These are phyloP conservation scores for Paramisgurnus dabryanus DNA, from an alignment of 2,113 vertebrate genomes.

Conservation along the genomic window DNA sequence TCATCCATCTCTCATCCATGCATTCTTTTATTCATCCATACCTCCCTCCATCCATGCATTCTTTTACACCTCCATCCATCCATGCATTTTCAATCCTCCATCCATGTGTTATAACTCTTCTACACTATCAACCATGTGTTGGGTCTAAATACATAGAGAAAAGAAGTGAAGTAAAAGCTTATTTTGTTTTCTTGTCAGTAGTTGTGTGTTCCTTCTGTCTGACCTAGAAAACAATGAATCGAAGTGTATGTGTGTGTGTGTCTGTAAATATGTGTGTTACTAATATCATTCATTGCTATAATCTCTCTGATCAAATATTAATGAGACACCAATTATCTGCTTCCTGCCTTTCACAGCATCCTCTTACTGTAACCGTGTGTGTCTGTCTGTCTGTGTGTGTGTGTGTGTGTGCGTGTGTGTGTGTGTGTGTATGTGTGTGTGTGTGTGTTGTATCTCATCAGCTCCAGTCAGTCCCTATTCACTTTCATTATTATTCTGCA, in stretches of 20 bases:
- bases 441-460: background rate
- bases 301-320: conserved; percentile 48
- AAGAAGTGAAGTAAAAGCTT: background rate
- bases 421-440: too few relatives aligned
- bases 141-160: background rate
- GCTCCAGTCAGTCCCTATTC: too few relatives aligned
- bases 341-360: conserved; percentile 30
- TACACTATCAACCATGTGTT: too few relatives aligned
- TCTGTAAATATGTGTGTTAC: conserved; percentile 40
- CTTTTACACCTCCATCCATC: background rate
- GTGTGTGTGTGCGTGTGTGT: background rate
- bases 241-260: conserved; percentile 6
- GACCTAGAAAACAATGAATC: conserved; percentile 30
- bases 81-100: background rate
- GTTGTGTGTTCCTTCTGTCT: conserved; percentile 27
- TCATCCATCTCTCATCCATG: too few relatives aligned
- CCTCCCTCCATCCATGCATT: background rate
- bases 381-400: conserved; percentile 24
- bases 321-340: conserved; percentile 48
- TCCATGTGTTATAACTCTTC: too few relatives aligned
- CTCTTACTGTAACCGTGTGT: conserved; percentile 27
- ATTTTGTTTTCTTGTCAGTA: conserved; percentile 20
- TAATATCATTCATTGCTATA: conserved; percentile 40
- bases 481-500: too few relatives aligned
- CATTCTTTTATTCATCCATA: too few relatives aligned